Base-by-base conservation (phyloP, 2,113 vertebrate species). In the Miniopterus natalensis region DNA sequence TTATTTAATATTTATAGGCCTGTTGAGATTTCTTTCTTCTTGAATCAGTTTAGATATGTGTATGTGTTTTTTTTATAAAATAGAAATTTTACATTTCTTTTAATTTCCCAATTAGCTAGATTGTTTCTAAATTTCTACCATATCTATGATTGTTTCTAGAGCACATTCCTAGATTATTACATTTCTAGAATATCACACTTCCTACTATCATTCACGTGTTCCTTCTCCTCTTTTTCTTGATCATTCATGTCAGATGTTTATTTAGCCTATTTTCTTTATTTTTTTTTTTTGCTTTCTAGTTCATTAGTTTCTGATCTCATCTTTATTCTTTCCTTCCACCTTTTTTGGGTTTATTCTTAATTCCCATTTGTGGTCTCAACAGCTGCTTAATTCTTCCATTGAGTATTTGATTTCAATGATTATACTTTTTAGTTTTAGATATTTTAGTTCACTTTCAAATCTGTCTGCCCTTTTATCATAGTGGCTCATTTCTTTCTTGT, bases 321-420 rank as follows among this genome's bases (percentile, higher is more conserved):
- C 9, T 90, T 61, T 84, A 85, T 68, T 61, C 36, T 77, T 84
- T 81, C 18, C 40, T 78, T 51, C 45, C 0, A 75, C 20, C 75
- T 94, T 21, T 3, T 68, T 90, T 90, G 51, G 3, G 61, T 93
- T 84, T 83, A 95, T 96, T 71, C 49, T 59, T 66, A 90, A 84
- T 68, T 84, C n/a, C 66, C 23, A 83, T 8, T 13, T 21, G 11
- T 81, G 45, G 29, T 88, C n/a, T 74, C 90, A 23, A 47, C 8
- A 95, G 25, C n/a, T 93, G 40, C 27, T 75, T 80, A 89, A 81
- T 59, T 93, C 25, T 91, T 73, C 20, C 15, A 84, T 2, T 80
- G 51, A 80, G 17, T 88, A 2, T 85, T 85, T 95, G 4, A 86
- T 81, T 92, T 81, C 45, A 88, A 27, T 42, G 10, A 70, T 6